Evolutionary conservation across 2,888 invertebrate genomes (phyloP).

Genomic region (Coenonympha arcania): DNA sequence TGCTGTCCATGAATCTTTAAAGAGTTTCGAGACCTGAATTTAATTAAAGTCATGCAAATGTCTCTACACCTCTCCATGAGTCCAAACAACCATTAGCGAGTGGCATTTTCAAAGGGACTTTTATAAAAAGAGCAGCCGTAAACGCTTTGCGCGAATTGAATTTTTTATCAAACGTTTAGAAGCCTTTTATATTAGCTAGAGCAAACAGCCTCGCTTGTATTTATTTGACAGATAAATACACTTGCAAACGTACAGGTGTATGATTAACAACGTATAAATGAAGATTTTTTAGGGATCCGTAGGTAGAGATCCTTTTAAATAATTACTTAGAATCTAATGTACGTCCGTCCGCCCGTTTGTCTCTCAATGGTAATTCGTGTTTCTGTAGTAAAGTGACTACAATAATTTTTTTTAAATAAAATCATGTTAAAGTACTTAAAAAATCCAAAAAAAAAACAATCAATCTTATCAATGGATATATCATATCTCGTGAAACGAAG

Average conservation of each 20-base stretch:
- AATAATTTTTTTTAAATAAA: too few species aligned
- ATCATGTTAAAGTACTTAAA: too few species aligned
- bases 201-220: constrained; percentile 3
- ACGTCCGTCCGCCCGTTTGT: too few species aligned
- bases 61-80: constrained; percentile 36
- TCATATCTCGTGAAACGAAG: too few species aligned
- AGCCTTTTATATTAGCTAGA: constrained; percentile 3
- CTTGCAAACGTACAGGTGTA: neutral
- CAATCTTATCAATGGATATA: too few species aligned
- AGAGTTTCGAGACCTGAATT: constrained; percentile 31
- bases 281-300: too few species aligned
- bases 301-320: too few species aligned
- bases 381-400: too few species aligned
- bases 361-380: too few species aligned
- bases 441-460: too few species aligned
- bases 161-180: constrained; percentile 13
- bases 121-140: constrained; percentile 20
- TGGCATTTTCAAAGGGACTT: constrained; percentile 25
- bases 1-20: constrained; percentile 20
- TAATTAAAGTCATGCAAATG: constrained; percentile 57
- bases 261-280: too few species aligned
- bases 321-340: too few species aligned
- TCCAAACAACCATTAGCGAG: constrained; percentile 25
- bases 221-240: constrained; percentile 5
- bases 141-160: constrained; percentile 15